phyloP scores from a whole-genome alignment of 2,113 vertebrate genomes.

The Elgaria multicarinata region DNA sequence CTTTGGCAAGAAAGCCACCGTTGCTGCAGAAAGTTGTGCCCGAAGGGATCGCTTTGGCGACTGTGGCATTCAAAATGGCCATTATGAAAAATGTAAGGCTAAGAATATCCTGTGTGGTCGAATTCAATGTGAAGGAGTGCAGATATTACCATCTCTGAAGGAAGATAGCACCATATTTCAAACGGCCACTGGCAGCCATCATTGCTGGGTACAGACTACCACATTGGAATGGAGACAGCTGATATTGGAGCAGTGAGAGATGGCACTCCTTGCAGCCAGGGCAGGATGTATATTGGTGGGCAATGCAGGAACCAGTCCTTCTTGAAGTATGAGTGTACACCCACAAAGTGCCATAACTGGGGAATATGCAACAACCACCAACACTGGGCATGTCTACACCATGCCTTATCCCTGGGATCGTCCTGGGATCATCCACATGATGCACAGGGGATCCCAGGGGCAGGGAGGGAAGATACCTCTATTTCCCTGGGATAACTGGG shows the following conservation, averaged over 20 bases:
- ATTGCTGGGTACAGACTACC: constrained; percentile 45
- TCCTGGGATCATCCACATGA: too few species aligned
- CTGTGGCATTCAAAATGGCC: background rate
- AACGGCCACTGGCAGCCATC: rapidly evolving
- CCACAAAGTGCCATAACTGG: constrained; percentile 43
- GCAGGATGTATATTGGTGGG: background rate
- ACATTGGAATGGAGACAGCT: rapidly evolving
- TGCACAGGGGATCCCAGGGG: too few species aligned
- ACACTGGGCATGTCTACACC: too few species aligned
- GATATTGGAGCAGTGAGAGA: constrained; percentile 19
- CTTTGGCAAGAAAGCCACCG: constrained; percentile 57
- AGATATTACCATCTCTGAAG: constrained; percentile 4
- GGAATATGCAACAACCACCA: constrained; percentile 86
- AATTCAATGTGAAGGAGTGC: constrained; percentile 45
- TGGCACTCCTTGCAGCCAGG: constrained; percentile 5
- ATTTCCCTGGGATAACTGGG: too few species aligned
- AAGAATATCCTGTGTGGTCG: constrained; percentile 36
- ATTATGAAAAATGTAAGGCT: constrained; percentile 8
- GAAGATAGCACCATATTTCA: constrained; percentile 46
- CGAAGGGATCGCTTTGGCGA: constrained; percentile 50
- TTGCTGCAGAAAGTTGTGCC: constrained; percentile 22
- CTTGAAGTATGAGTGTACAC: constrained; percentile 19
- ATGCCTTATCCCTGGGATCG: too few species aligned
- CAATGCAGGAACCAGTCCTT: rapidly evolving
- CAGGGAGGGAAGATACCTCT: too few species aligned